These are phyloP conservation scores for Hydrotaea cyrtoneurina DNA, from an alignment of 2,888 invertebrate species.

Conservation along the genomic window DNA sequence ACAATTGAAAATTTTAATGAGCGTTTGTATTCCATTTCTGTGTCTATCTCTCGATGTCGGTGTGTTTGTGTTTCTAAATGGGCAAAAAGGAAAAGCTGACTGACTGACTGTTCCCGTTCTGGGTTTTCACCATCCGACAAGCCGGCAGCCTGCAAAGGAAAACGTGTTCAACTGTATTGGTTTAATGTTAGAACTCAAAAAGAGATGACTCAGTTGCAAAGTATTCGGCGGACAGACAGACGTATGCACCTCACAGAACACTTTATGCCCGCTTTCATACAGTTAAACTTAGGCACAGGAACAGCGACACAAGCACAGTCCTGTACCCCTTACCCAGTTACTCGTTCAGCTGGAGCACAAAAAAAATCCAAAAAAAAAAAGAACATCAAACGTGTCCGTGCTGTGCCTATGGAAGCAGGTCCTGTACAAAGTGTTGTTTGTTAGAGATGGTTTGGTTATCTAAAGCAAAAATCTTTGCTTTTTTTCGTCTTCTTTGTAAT, in stretches of 20 bases:
- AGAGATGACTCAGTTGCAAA: conserved; percentile 64
- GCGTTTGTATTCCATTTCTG: conserved; percentile 46
- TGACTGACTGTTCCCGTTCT: conserved; percentile 4
- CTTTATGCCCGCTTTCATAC: no score
- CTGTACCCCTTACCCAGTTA: neutral
- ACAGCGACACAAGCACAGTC: neutral
- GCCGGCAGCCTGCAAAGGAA: conserved; percentile 32
- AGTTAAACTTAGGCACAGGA: conserved; percentile 11
- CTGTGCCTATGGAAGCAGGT: neutral
- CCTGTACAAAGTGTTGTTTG: neutral
- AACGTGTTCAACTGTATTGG: conserved; percentile 60
- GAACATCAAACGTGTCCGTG: conserved; percentile 20
- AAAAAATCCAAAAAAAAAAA: conserved; percentile 15
- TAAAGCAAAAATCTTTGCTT: conserved; percentile 14
- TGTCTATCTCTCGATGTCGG: neutral
- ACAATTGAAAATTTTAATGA: conserved; percentile 68
- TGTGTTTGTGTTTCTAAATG: neutral
- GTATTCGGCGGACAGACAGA: neutral
- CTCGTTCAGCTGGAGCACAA: neutral
- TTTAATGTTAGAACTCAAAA: conserved; percentile 43
- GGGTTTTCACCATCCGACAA: conserved; percentile 23
- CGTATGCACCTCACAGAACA: no score
- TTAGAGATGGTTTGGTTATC: neutral
- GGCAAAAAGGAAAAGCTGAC: conserved; percentile 25
- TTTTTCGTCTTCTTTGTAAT: neutral